Percentiles rank a stretch among this genome's conserved stretches.
These are phyloP conservation scores for Sturmia bella DNA, from an alignment of 2,888 invertebrate genomes.

Conservation along the genomic window DNA sequence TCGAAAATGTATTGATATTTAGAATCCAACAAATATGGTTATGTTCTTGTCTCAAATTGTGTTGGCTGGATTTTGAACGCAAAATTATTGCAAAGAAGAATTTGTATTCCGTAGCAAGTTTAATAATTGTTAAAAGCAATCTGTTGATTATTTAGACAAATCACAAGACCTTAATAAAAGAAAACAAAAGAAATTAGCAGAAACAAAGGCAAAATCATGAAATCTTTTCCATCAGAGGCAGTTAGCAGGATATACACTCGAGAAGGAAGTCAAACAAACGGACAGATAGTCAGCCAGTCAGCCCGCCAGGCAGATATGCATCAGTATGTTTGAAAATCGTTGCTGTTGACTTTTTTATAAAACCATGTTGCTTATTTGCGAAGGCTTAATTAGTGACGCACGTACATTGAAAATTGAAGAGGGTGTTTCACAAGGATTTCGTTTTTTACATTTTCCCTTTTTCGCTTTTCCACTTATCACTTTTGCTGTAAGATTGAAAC, in stretches of 20 bases:
- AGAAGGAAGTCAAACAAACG: background rate
- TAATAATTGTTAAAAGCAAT: slow-evolving; percentile 67
- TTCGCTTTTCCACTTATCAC: slow-evolving; percentile 47
- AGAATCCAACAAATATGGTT: too few species aligned
- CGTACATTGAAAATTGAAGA: slow-evolving; percentile 63
- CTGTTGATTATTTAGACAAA: slow-evolving; percentile 65
- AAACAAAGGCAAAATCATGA: slow-evolving; percentile 35
- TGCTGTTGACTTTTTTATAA: slow-evolving; percentile 38
- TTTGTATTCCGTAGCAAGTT: background rate
- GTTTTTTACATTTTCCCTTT: slow-evolving; percentile 45
- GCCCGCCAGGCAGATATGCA: background rate
- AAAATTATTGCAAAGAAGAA: slow-evolving; percentile 3
- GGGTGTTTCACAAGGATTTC: slow-evolving; percentile 67
- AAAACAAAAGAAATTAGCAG: slow-evolving; percentile 21
- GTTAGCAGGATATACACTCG: slow-evolving; percentile 15
- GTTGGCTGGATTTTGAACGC: too few species aligned
- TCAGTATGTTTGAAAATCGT: slow-evolving; percentile 29
- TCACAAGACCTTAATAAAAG: slow-evolving; percentile 46
- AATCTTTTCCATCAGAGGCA: slow-evolving; percentile 61
- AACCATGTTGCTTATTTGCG: slow-evolving; percentile 65
- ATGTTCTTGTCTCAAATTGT: too few species aligned
- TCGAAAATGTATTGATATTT: too few species aligned
- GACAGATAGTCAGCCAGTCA: background rate
- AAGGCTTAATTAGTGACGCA: slow-evolving; percentile 71
- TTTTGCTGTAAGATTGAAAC: slow-evolving; percentile 30